Evolutionary conservation across 1,140 invertebrate species (phyloP), one percentile per base, ranked within the genome.

Genomic region (Amyelois transitella): DNA sequence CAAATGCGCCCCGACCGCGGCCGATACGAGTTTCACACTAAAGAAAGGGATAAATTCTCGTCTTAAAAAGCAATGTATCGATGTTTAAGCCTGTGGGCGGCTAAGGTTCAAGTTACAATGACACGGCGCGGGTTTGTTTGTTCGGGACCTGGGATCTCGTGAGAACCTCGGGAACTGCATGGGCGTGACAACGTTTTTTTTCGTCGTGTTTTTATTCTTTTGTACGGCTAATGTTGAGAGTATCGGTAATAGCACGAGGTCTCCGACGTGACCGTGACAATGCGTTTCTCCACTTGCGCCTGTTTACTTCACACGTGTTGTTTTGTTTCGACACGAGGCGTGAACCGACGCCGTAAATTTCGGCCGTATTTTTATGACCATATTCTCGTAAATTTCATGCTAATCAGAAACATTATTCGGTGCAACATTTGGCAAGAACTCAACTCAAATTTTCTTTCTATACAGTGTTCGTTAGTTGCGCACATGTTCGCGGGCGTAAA

Each of bases 131-230:
- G 66, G 69, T 61, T 66, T 86, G 75, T 83, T 83, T 84, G 78
- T 63, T 78, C 68, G 66, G 58, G 68, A 63, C 63, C 60, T 53
- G 62, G 60, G 60, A 62, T 66, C 69, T 68, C 83, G 81, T 83
- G 83, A 81, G 83, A 86, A 84, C 72, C 77, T 65, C 67, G 59
- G 57, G 71, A 75, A 76, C 72, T 81, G 81, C 76, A 86, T 82
- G 73, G 76, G 79, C 79, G 79, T 84, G 83, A 84, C 80, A 83
- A 81, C 63, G 73, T 69, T 65, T 63, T 74, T 80, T 80, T 82
- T 82, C 81, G 68, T 80, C 44, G 44, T 75, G 49, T 53, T 55
- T 65, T 73, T 75, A 69, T 76, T 64, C 62, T 66, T 62, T 65
- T 73, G 60, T 58, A 60, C 50, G 59, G 58, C 61, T 71, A 74